Conservation (phyloP, 2,888 invertebrate genomes). For the Ichneumoninae sp. region DNA sequence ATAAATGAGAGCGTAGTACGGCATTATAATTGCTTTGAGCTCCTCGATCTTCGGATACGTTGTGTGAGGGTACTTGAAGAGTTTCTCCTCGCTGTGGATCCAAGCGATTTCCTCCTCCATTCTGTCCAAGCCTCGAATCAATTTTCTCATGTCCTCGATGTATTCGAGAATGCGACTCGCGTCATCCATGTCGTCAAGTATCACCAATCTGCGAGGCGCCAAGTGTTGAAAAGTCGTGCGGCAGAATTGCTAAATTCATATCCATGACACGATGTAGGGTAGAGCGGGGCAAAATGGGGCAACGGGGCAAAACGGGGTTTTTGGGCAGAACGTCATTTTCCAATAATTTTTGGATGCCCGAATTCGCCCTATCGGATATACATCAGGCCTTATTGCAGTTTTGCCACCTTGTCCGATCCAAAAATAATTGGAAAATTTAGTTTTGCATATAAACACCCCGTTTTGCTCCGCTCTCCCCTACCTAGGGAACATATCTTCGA, state of each 20-base stretch:
- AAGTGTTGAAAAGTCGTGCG: neutral
- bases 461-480: constrained; percentile 21
- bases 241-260: neutral
- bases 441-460: no score
- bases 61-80: constrained; percentile 93
- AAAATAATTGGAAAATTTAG: no score
- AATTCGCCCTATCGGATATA: no score
- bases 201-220: constrained; percentile 85
- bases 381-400: no score
- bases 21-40: constrained; percentile 89
- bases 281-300: no score
- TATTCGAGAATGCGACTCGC: constrained; percentile 91
- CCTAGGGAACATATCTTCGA: constrained; percentile 90
- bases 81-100: constrained; percentile 95
- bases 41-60: constrained; percentile 92
- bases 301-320: no score
- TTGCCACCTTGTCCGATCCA: no score
- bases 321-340: no score
- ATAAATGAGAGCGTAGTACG: constrained; percentile 90
- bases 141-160: constrained; percentile 90
- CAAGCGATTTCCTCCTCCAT: constrained; percentile 91
- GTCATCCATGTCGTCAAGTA: constrained; percentile 94
- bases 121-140: constrained; percentile 90
- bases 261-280: neutral
- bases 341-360: no score